Evolutionary conservation across 2,797 vertebrate genomes (phyloP), one percentile per base, ranked within the genome.

Genomic region (Pagetopsis macropterus): DNA sequence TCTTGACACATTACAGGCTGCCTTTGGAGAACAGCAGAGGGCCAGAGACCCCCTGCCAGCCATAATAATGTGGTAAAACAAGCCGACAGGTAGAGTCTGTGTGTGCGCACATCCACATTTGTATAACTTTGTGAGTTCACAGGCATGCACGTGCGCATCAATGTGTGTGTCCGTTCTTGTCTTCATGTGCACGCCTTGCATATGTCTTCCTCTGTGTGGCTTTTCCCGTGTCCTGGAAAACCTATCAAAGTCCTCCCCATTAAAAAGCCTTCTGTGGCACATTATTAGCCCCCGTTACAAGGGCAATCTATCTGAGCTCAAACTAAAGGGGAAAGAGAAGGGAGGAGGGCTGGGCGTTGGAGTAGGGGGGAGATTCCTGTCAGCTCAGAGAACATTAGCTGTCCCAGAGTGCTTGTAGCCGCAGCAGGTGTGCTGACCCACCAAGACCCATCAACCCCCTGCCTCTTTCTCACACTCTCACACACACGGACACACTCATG

Each of bases 351-450:
- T n/a, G 81, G 72, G 82, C 60, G 52, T 45, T 3, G 70, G 82
- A 87, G 85, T 83, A 84, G 85, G 80, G 87, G 84, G 90, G 89
- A 85, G 87, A 90, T 91, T 93, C 88, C 93, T 95, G 94, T 95
- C 95, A 95, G 92, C 92, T 92, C 87, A 75, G 88, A 90, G 93
- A 95, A 94, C 93, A 94, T 93, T 92, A 92, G 88, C 90, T 90
- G 89, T 92, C 94, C 91, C 91, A 92, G 92, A 94, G 88, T 92
- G 93, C 92, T 94, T 95, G 94, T 95, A 94, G 86, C 87, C 93
- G 82, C 94, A 94, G 94, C 94, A 94, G 94, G 94, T 95, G 94
- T 91, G 88, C 89, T 94, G 94, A 94, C 94, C 94, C 92, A 89
- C 93, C 89, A 88, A 90, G 91, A 93, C 92, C 91, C 84, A 87